A percentile compares a stretch with the other conserved stretches of the same genome.
phyloP scores from a whole-genome alignment of 1,140 invertebrate genomes.

The Drosophila mojavensis region DNA sequence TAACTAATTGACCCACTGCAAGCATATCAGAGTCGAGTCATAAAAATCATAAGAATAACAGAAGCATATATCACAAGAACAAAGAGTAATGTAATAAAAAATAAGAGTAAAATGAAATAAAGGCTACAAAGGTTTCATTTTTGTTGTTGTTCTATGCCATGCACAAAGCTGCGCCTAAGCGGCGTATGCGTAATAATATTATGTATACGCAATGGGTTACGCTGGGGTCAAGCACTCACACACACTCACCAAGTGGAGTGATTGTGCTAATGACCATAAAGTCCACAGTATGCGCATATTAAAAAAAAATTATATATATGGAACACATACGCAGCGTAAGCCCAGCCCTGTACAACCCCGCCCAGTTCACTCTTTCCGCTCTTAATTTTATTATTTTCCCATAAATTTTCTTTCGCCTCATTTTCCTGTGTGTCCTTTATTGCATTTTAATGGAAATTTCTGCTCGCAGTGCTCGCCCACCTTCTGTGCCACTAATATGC shows the following conservation, averaged over 20 bases:
- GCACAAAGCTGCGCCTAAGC: slow-evolving; percentile 55
- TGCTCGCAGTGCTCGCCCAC: slow-evolving; percentile 51
- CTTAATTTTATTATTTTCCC: slow-evolving; percentile 78
- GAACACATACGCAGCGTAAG: slow-evolving; percentile 63
- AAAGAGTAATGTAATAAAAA: neutral
- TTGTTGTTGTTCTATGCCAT: slow-evolving; percentile 5
- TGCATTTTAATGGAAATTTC: slow-evolving; percentile 80
- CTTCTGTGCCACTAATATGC: slow-evolving; percentile 61
- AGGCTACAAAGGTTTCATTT: slow-evolving; percentile 38
- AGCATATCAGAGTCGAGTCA: slow-evolving; percentile 11
- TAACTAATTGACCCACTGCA: neutral
- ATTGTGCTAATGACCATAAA: slow-evolving; percentile 70
- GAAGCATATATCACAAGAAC: slow-evolving; percentile 51
- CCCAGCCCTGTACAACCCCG: slow-evolving; percentile 45
- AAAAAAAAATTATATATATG: slow-evolving; percentile 42
- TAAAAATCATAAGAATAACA: slow-evolving; percentile 45
- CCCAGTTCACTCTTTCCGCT: slow-evolving; percentile 32
- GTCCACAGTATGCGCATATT: slow-evolving; percentile 30
- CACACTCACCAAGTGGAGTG: slow-evolving; percentile 7
- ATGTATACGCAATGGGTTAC: slow-evolving; percentile 42
- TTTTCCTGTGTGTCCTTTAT: slow-evolving; percentile 49
- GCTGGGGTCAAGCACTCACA: slow-evolving; percentile 25
- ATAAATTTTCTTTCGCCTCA: slow-evolving; percentile 51
- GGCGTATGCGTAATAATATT: slow-evolving; percentile 69
- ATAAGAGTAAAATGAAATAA: neutral